A percentile compares a stretch with the other conserved stretches of the same genome.
Evolutionary conservation across 2,113 vertebrate species (phyloP).

Genomic region (Odocoileus hemionus): DNA sequence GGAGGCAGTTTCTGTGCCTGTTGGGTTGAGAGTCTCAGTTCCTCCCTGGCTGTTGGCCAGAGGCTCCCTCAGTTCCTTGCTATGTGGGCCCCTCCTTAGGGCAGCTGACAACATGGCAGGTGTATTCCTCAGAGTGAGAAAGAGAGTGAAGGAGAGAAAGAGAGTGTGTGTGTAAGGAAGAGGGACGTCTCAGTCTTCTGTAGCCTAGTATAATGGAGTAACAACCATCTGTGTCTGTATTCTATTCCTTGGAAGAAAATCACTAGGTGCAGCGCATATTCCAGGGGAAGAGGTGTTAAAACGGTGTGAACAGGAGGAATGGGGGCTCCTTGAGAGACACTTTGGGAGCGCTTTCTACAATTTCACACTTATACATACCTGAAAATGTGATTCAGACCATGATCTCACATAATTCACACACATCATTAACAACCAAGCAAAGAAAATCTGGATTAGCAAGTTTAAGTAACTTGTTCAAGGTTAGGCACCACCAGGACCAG

Average conservation of each 20-base stretch:
- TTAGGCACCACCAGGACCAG: neutral
- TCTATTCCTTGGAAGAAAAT: neutral
- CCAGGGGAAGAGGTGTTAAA: no score
- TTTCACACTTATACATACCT: no score
- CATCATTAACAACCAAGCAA: no score
- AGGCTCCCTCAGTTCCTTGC: neutral
- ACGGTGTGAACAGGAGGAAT: fast-evolving
- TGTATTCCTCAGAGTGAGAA: neutral
- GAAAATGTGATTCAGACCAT: neutral
- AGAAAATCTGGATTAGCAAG: no score
- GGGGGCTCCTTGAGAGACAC: neutral
- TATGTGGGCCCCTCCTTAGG: neutral
- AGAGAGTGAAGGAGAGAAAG: neutral
- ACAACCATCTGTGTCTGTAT: neutral
- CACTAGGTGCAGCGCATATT: neutral
- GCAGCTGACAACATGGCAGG: neutral
- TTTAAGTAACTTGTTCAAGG: neutral
- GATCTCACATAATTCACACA: neutral
- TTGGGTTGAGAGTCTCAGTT: neutral
- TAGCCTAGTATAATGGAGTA: no score
- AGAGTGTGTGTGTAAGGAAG: neutral
- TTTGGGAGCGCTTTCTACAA: neutral
- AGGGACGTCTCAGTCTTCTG: neutral
- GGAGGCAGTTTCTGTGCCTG: neutral
- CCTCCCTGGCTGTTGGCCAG: neutral